Conservation (phyloP, 1,140 invertebrate genomes). For the Colletes gigas region DNA sequence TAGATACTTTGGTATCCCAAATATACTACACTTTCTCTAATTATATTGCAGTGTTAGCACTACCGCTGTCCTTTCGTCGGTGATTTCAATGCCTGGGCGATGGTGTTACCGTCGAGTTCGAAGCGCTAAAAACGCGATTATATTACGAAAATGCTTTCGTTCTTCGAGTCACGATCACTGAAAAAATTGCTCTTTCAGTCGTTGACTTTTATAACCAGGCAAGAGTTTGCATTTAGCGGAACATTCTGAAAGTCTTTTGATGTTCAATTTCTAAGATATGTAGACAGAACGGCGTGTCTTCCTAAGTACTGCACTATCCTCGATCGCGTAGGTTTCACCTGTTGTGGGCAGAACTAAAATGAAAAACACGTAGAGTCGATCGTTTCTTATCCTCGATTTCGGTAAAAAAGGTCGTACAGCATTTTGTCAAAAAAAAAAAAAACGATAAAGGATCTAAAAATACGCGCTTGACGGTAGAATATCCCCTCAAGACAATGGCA, state of each 20-base stretch:
- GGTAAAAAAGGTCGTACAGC: too few species aligned
- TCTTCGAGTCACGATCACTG: too few species aligned
- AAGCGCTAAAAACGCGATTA: not conserved
- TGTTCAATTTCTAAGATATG: conserved; percentile 31
- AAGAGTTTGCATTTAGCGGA: not conserved
- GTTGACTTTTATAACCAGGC: not conserved
- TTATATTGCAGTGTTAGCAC: too few species aligned
- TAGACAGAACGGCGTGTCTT: not conserved
- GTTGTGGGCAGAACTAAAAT: conserved; percentile 13
- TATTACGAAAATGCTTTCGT: not conserved
- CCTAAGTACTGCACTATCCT: not conserved
- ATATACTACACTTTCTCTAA: too few species aligned
- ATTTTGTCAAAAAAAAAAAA: too few species aligned
- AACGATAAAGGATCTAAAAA: too few species aligned
- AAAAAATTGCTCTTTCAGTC: not conserved
- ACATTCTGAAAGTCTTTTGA: conserved; percentile 21
- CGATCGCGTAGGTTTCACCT: not conserved
- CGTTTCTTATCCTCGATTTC: not conserved
- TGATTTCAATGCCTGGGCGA: conserved; percentile 10
- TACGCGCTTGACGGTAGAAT: too few species aligned
- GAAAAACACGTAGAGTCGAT: conserved; percentile 35
- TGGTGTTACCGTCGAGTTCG: too few species aligned
- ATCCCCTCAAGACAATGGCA: not conserved
- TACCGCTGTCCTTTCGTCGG: not conserved
- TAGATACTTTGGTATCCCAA: too few species aligned